These are phyloP conservation scores for Luscinia luscinia DNA, from an alignment of 2,797 vertebrate species.

Conservation along the genomic window DNA sequence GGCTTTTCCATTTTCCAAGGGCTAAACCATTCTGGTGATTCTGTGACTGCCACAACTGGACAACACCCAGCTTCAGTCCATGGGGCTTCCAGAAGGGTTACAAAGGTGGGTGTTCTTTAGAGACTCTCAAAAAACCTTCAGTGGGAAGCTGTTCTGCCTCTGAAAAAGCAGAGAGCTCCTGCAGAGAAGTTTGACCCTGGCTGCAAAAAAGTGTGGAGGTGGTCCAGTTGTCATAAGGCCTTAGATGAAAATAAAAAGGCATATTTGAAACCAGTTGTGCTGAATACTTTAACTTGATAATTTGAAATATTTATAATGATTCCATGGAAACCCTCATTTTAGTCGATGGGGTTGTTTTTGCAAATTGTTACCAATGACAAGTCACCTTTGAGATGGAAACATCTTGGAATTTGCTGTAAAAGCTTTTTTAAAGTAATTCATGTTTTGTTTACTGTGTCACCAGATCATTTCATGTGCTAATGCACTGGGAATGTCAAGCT, in stretches of 20 bases:
- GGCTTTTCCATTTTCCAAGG: not conserved
- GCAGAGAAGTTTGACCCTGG: not conserved
- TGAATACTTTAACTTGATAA: not conserved
- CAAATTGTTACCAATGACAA: not conserved
- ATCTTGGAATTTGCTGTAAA: constrained; percentile 5
- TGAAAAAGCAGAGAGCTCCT: not conserved
- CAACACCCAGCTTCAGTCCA: not conserved
- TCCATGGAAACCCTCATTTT: not conserved
- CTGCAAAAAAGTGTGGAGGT: not conserved
- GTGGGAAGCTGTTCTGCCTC: not conserved
- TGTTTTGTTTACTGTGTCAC: constrained; percentile 5
- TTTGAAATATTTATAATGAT: not conserved
- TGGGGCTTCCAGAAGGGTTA: not conserved
- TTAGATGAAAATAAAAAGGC: not conserved
- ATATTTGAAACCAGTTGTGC: not conserved
- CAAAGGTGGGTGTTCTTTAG: not conserved
- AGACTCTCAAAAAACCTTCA: not conserved
- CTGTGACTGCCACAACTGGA: not conserved
- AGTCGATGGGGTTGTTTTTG: not conserved
- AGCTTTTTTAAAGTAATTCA: not conserved
- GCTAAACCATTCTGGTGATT: not conserved
- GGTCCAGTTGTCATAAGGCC: not conserved
- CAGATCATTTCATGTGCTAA: constrained; percentile 7
- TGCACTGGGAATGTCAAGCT: not conserved
- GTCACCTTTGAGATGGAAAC: constrained; percentile 9